phyloP scores from a whole-genome alignment of 1,140 invertebrate species.

The Brachionus rotundiformis region DNA sequence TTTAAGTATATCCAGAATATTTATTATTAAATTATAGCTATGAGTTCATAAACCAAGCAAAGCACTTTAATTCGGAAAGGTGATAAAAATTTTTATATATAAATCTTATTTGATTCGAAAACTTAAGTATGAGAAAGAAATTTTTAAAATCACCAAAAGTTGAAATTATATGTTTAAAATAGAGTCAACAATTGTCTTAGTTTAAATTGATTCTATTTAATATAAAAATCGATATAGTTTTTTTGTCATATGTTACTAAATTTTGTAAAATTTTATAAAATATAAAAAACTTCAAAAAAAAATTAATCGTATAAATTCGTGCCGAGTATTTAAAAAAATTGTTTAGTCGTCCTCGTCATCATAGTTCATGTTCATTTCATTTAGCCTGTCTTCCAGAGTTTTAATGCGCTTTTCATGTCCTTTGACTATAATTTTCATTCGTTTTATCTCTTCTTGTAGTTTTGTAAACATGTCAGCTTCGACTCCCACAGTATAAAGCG shows the following conservation, averaged over 20 bases:
- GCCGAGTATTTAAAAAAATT: constrained; percentile 7
- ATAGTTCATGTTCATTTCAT: constrained; percentile 45
- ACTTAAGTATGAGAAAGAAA: background rate
- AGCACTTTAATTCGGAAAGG: background rate
- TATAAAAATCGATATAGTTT: constrained; percentile 21
- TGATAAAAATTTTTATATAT: constrained; percentile 3
- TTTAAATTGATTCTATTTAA: constrained; percentile 6
- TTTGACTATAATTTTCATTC: constrained; percentile 65
- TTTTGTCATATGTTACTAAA: constrained; percentile 16
- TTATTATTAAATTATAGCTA: background rate
- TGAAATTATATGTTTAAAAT: background rate
- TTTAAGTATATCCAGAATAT: background rate
- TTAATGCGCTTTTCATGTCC: constrained; percentile 65
- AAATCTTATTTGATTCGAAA: constrained; percentile 20
- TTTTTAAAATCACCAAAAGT: background rate
- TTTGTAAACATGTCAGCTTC: constrained; percentile 52
- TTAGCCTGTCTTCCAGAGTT: constrained; percentile 57
- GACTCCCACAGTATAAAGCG: constrained; percentile 44
- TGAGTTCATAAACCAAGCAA: background rate
- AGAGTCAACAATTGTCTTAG: background rate
- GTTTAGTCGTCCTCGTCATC: constrained; percentile 43
- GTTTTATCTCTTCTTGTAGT: constrained; percentile 63
- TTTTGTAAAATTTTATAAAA: constrained; percentile 26
- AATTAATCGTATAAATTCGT: constrained; percentile 12
- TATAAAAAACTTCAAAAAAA: constrained; percentile 19